phyloP scores from a whole-genome alignment of 2,888 invertebrate species.

The Tinea trinotella region DNA sequence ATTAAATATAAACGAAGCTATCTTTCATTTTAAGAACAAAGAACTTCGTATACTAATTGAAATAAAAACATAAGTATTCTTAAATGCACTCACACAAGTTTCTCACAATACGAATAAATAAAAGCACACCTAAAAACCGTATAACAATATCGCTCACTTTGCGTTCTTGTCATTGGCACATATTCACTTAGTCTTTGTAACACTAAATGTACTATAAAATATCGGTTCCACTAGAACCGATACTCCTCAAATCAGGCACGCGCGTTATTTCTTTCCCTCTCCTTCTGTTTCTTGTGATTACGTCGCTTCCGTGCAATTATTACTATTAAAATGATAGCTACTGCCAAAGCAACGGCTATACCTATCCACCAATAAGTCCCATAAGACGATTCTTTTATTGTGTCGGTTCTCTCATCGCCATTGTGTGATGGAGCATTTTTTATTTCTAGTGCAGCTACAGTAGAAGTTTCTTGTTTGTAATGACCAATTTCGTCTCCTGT shows the following conservation, averaged over 20 bases:
- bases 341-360: slow-evolving; percentile 53
- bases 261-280: slow-evolving; percentile 57
- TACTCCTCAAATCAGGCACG: slow-evolving; percentile 67
- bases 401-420: slow-evolving; percentile 33
- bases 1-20: neutral
- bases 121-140: slow-evolving; percentile 6
- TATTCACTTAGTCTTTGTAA: neutral
- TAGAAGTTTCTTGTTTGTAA: slow-evolving; percentile 54
- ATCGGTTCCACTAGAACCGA: slow-evolving; percentile 66
- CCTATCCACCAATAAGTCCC: slow-evolving; percentile 68
- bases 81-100: slow-evolving; percentile 5
- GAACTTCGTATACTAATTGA: neutral
- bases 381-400: slow-evolving; percentile 51
- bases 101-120: slow-evolving; percentile 7
- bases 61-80: neutral
- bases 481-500: slow-evolving; percentile 38
- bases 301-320: slow-evolving; percentile 65
- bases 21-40: neutral
- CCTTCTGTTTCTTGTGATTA: slow-evolving; percentile 60
- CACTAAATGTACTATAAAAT: slow-evolving; percentile 22
- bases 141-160: slow-evolving; percentile 1
- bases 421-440: slow-evolving; percentile 43
- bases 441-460: slow-evolving; percentile 59
- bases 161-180: slow-evolving; percentile 14
- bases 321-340: slow-evolving; percentile 52